Evolutionary conservation across 2,797 vertebrate species (phyloP), one percentile per base, ranked within the genome.

Genomic region (Macroramphosus scolopax): DNA sequence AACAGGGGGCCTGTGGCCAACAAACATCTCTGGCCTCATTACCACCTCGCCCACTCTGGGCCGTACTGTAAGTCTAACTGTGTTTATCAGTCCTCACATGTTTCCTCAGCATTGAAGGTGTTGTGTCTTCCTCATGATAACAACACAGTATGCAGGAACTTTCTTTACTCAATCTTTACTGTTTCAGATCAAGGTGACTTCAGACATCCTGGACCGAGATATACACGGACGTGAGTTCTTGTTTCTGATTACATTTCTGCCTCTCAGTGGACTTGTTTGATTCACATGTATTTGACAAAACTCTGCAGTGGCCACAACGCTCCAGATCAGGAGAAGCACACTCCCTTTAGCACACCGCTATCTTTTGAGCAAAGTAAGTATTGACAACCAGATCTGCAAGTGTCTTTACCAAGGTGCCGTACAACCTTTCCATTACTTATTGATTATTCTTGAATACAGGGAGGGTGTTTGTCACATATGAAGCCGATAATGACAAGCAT

Each of bases 381-480:
- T 28, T 6, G 4, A 26, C 0, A 2, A 1, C 3, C 2, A 1
- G 10, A 1, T 10, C 26, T 1, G 15, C 42, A 10, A 1, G n/a
- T 16, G 16, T 6, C 12, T 0, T 11, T 0, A 3, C 18, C 2
- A 8, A 36, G 1, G 22, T 8, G 31, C 41, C 6, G 1, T 11
- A 2, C 1, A 0, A 13, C 5, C 2, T 9, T 38, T 8, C 26
- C 8, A 11, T 18, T 2, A 5, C 0, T 17, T 4, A 2, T 30
- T 8, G 42, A 2, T 40, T 32, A 3, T 26, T 33, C 7, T 26
- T 13, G 3, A 16, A 5, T 5, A 7, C 80, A 92, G 91, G 91
- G 59, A 87, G 72, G 50, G 88, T 91, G 11, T 92, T 92, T 38
- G 91, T 92, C 60, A 92, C 91, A 0, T 92, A 92, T 1, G 89